Base-by-base conservation (phyloP, 2,797 vertebrate species). In the Macrochelys suwanniensis region DNA sequence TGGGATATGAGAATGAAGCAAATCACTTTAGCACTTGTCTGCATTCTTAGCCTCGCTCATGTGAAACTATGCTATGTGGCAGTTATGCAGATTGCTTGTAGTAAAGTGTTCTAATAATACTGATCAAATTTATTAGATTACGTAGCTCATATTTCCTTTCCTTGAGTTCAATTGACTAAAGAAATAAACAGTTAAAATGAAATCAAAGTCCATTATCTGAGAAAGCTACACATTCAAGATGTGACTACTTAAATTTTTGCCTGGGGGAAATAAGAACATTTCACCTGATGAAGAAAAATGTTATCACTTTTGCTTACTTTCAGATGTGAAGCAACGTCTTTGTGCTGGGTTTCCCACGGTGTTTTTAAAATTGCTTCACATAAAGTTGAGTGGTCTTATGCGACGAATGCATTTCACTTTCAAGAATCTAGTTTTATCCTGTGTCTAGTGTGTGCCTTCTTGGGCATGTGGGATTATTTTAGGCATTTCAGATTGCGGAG, bases 101-200 rank as follows among this genome's bases (percentile, higher is more conserved):
- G 84, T 7, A 45, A 23, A 77, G 2, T 74, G 50, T 13, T 88
- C 65, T 1, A 68, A 71, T 92, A 82, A 17, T 80, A 56, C 28
- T 37, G 2, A 45, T 92, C 19, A 76, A 13, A 88, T 91, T 85
- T 83, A 79, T 82, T 87, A 68, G 42, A 68, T 95, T 87, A 87
- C 11, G 37, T 3, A 79, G 17, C 33, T 94, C 5, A 0, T 84
- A 47, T 93, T 85, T 71, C 76, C 23, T 59, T 91, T 92, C 77
- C 28, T 47, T 80, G 42, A 92, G 28, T 82, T 50, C 80, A 81
- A 88, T 54, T 71, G 68, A 25, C 49, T 96, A 84, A 92, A 95
- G 6, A 26, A 94, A 1, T 82, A 54, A 88, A 82, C 45, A 12
- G 31, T 89, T 89, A 57, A 92, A 94, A 93, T 59, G 49, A 79